Conservation (phyloP, 64 coral and sea anemone species). For the Montipora foliosa region DNA sequence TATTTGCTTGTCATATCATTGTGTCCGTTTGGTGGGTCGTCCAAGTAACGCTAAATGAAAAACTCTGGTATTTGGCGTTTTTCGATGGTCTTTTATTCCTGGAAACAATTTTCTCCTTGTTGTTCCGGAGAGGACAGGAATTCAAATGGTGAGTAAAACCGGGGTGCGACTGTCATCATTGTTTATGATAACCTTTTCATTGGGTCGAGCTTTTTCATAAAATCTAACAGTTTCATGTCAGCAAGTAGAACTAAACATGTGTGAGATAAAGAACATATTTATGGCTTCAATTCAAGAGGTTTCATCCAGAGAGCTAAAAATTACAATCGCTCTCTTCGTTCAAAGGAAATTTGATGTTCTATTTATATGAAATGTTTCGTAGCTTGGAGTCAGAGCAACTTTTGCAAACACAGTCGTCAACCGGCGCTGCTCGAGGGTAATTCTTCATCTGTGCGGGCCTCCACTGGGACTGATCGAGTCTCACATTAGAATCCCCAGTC, state of each 20-base stretch:
- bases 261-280: too few relatives aligned
- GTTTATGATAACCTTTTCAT: not conserved
- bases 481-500: too few relatives aligned
- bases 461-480: too few relatives aligned
- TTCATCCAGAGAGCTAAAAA: too few relatives aligned
- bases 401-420: too few relatives aligned
- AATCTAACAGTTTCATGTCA: not conserved
- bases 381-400: too few relatives aligned
- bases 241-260: not conserved
- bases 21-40: constrained; percentile 71
- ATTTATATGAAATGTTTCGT: too few relatives aligned
- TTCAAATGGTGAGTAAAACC: constrained; percentile 58
- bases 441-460: too few relatives aligned
- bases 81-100: constrained; percentile 42
- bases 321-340: too few relatives aligned
- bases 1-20: constrained; percentile 52
- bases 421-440: too few relatives aligned
- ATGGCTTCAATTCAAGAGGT: too few relatives aligned
- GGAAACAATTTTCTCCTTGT: constrained; percentile 45
- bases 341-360: too few relatives aligned
- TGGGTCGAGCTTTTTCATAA: not conserved
- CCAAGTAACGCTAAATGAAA: not conserved
- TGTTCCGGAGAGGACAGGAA: constrained; percentile 50
- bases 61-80: constrained; percentile 45
- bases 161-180: not conserved